phyloP scores from a whole-genome alignment of 35 echinoderm and acorn worm species.

The Ptychodera flava region DNA sequence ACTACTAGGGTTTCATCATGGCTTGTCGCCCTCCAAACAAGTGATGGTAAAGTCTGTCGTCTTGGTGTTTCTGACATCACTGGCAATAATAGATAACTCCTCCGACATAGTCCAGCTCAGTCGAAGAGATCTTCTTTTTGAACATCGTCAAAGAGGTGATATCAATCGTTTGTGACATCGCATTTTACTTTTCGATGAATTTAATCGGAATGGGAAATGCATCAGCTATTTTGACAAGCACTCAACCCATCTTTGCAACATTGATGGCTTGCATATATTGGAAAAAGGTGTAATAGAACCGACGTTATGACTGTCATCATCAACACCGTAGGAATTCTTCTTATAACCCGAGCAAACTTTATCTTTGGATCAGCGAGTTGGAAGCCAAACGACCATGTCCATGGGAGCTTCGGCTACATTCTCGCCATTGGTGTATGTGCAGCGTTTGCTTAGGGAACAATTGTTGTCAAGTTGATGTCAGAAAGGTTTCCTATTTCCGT shows the following conservation, averaged over 20 bases:
- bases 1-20: too few species aligned
- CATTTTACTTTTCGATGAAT: too few species aligned
- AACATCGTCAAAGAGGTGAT: too few species aligned
- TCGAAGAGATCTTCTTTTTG: too few species aligned
- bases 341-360: background rate
- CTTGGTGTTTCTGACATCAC: too few species aligned
- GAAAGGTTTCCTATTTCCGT: background rate
- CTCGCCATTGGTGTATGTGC: background rate
- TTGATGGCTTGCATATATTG: background rate
- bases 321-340: background rate
- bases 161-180: too few species aligned
- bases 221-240: background rate
- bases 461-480: background rate
- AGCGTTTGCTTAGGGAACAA: background rate
- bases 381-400: too few species aligned
- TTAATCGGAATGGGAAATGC: background rate
- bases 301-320: background rate
- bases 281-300: background rate
- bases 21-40: too few species aligned
- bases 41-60: too few species aligned
- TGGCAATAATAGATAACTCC: too few species aligned
- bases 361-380: background rate
- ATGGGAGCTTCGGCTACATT: background rate
- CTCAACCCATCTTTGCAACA: background rate
- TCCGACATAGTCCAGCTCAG: too few species aligned